Conservation (phyloP, 2,113 vertebrate species). For the Nerophis lumbriciformis region DNA sequence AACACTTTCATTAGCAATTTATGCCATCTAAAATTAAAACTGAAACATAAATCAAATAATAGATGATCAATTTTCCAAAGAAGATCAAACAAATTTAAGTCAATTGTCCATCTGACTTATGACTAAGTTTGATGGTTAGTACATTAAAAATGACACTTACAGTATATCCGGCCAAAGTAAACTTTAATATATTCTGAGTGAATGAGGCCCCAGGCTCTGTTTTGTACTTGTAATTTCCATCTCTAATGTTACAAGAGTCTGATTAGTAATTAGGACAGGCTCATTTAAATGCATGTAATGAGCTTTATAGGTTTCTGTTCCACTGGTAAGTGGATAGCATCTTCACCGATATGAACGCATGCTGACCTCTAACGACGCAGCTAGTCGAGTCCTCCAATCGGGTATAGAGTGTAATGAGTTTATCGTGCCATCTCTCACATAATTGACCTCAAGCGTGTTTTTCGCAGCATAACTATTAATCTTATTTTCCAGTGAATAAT, state of each 20-base stretch:
- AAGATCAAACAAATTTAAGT: not conserved
- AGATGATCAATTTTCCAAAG: not conserved
- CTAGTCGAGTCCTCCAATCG: slow-evolving; percentile 61
- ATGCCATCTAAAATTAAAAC: not conserved
- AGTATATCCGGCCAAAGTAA: slow-evolving; percentile 21
- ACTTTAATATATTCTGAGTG: slow-evolving; percentile 58
- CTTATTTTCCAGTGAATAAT: slow-evolving; percentile 71
- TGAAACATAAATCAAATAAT: not conserved
- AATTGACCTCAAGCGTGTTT: slow-evolving; percentile 65
- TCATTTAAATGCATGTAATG: slow-evolving; percentile 67
- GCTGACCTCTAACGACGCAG: slow-evolving; percentile 64
- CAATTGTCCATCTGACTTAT: slow-evolving; percentile 1
- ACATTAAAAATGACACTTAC: slow-evolving; percentile 29
- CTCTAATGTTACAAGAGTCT: slow-evolving; percentile 70
- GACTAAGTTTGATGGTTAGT: slow-evolving; percentile 30
- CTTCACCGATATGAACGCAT: slow-evolving; percentile 59
- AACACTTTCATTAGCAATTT: not conserved
- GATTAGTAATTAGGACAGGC: slow-evolving; percentile 69
- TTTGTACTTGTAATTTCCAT: slow-evolving; percentile 74
- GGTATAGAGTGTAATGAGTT: slow-evolving; percentile 56
- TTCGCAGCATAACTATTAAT: slow-evolving; percentile 66
- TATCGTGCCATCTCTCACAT: slow-evolving; percentile 63
- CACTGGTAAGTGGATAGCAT: slow-evolving; percentile 57
- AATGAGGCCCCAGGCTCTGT: slow-evolving; percentile 59
- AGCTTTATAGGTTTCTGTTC: slow-evolving; percentile 61